Evolutionary conservation across 2,113 vertebrate species (phyloP), one percentile per base, ranked within the genome.

Genomic region (Onychostruthus taczanowskii): DNA sequence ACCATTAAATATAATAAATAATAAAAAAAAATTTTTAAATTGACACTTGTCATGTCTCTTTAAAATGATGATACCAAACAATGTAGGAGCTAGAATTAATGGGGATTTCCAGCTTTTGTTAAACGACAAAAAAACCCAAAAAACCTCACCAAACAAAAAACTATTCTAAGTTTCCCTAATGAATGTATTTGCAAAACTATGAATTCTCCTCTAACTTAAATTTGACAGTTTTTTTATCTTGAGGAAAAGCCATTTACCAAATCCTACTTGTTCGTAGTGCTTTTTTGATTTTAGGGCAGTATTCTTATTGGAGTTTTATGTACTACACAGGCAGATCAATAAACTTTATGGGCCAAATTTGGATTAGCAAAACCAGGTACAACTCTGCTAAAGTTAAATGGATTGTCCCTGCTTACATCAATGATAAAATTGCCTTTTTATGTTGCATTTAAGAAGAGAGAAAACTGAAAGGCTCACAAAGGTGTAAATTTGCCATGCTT

Each of bases 321-420:
- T 87, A 89, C 69, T 95, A 95, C 92, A 96, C 75, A 93, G 81
- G 37, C 77, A 95, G 95, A 97, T 97, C 96, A 72, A 97, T 97
- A 90, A 91, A 81, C 55, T 87, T 93, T 52, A 89, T 49, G 73
- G 67, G 37, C 20, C 84, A 87, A 64, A 93, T 93, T 94, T 84
- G 69, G 66, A 72, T 78, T 93, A 87, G 69, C 28, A 84, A 79
- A 90, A 84, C 0, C 27, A 69, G 33, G 50, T 49, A 89, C 27
- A 84, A 84, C 47, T 88, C 68, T 55, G 44, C 35, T 73, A 52
- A 95, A 93, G 47, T 82, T 80, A 83, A 90, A 58, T 56, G 53
- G 74, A 82, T 90, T 59, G 22, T 66, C 53, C 55, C n/a, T 53
- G 55, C 21, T 95, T 80, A 64, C 39, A 77, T 19, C 89, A 82